These are phyloP conservation scores for Notospermus geniculatus DNA, from an alignment of 1,140 invertebrate genomes.

Conservation along the genomic window DNA sequence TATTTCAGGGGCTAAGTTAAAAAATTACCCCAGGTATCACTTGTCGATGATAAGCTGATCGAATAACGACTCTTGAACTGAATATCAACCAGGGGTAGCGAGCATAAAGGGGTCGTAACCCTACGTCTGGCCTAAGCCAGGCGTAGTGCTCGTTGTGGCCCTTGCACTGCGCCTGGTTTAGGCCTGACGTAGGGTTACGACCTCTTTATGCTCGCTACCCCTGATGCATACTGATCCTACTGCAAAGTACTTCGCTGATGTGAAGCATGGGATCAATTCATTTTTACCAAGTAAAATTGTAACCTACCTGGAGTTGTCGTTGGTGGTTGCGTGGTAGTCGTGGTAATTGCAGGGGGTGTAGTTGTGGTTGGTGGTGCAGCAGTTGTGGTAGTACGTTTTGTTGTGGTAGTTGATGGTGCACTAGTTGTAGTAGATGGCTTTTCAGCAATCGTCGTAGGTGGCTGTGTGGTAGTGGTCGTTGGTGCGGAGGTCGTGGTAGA, in stretches of 20 bases:
- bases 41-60: background rate
- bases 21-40: background rate
- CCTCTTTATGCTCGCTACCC: no score
- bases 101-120: no score
- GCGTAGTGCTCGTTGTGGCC: no score
- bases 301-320: background rate
- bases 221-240: no score
- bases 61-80: background rate
- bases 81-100: background rate
- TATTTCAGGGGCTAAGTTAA: background rate
- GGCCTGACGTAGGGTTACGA: no score
- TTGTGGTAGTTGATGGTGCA: background rate
- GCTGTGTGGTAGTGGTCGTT: background rate
- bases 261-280: no score
- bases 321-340: conserved; percentile 4
- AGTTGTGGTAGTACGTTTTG: conserved; percentile 3
- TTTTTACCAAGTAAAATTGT: no score
- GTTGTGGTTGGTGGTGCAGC: conserved; percentile 1
- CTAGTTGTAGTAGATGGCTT: background rate
- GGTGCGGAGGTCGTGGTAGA: conserved; percentile 1
- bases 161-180: no score
- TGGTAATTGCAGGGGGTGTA: background rate
- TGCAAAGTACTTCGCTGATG: no score
- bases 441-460: background rate
- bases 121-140: no score